Evolutionary conservation across 2,797 vertebrate genomes (phyloP), one percentile per base, ranked within the genome.

Genomic region (Megalops cyprinoides): DNA sequence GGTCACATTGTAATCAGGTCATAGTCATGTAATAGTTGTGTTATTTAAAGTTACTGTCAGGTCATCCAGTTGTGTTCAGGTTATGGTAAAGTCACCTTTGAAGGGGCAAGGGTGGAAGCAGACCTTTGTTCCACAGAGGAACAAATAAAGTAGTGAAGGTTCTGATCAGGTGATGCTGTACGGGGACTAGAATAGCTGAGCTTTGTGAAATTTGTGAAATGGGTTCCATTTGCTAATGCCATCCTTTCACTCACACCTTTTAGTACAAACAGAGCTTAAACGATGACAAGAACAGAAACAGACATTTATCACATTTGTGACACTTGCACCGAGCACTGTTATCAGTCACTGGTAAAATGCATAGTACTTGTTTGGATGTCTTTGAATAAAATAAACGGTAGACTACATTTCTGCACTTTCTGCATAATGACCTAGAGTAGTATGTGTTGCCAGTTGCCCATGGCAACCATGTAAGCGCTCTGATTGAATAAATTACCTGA

Each of bases 401-500:
- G 53, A 58, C 71, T 49, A 81, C 25, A 48, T 74, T 74, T n/a
- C 71, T 44, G 18, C 28, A 28, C 34, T 48, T 81, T 37, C 56
- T 60, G 79, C 73, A 28, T 58, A 81, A 73, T 60, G 25, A 74
- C 67, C 28, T 58, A 60, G 79, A 74, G 37, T 53, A 56, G 55
- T 56, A 31, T 80, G 71, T 60, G 87, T 86, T 90, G 88, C 87
- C 82, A 77, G 94, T 93, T 94, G 88, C 92, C 91, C 88, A 74
- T 94, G 86, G 93, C 93, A 93, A 95, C 94, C 87, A 86, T 86
- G 85, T 80, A 87, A 80, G 69, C 85, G 90, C 85, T 88, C 86
- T 89, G 90, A 93, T 91, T 89, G 90, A 91, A 93, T 92, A 91
- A 93, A 95, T 93, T 92, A 93, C 89, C 90, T 92, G 88, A 88